phyloP scores from a whole-genome alignment of 30 jellyfish, hydroid and myxozoan species.

The Hydra vulgaris region DNA sequence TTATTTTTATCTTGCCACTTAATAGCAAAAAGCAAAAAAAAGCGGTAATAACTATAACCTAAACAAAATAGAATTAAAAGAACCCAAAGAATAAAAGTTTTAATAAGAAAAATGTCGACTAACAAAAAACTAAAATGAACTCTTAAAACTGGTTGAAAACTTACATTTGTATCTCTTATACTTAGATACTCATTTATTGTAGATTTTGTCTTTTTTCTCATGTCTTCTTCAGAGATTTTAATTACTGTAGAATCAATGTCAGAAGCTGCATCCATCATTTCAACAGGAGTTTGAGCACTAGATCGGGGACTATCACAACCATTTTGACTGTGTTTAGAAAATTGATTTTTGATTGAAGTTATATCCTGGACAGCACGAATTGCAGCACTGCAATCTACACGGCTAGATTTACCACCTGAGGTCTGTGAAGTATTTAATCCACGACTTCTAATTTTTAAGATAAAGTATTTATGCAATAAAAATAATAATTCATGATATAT shows the following conservation, averaged over 20 bases:
- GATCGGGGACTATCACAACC: slow-evolving; percentile 7
- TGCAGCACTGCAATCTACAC: slow-evolving; percentile 21
- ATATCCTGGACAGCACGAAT: slow-evolving; percentile 36
- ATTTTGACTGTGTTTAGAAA: slow-evolving; percentile 5
- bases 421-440: background rate
- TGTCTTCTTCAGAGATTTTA: slow-evolving; percentile 33
- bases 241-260: background rate
- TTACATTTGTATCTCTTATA: slow-evolving; percentile 51
- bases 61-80: no score
- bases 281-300: slow-evolving; percentile 28
- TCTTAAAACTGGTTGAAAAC: no score
- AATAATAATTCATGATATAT: no score
- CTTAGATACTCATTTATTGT: slow-evolving; percentile 55
- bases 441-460: background rate
- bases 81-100: no score
- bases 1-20: no score
- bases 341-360: slow-evolving; percentile 24
- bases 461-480: background rate
- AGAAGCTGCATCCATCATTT: background rate
- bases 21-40: no score
- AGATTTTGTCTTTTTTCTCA: slow-evolving; percentile 49
- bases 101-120: no score
- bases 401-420: slow-evolving; percentile 12
- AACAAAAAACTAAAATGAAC: no score
- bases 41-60: no score